Conservation (phyloP, 2,888 invertebrate genomes). For the Branchipolynoe longqiensis region DNA sequence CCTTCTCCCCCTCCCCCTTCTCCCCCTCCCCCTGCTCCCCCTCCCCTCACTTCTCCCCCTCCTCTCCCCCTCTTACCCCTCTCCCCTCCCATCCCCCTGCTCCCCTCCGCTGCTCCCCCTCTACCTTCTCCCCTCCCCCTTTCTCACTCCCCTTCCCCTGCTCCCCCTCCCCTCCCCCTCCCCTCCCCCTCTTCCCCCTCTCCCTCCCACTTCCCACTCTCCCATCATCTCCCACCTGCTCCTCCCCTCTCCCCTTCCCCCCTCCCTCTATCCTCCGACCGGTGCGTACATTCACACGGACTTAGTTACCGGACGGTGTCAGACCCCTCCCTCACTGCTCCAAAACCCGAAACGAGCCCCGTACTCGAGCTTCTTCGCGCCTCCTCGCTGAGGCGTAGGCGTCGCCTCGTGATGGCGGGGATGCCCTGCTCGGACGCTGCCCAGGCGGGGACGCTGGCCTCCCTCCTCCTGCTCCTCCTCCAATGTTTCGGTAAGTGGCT, state of each 20-base stretch:
- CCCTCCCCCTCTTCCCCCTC: background rate
- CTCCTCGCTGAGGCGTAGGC: no score
- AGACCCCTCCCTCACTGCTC: no score
- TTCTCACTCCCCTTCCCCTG: background rate
- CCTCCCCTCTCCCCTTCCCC: background rate
- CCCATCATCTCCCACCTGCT: background rate
- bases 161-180: background rate
- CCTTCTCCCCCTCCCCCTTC: background rate
- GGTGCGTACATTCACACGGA: no score
- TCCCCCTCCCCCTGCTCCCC: background rate
- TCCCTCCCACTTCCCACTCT: background rate
- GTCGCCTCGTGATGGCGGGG: no score
- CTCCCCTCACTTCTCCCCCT: background rate
- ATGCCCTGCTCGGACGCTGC: no score
- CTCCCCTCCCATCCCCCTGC: background rate
- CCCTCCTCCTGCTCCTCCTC: no score
- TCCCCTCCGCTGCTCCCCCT: background rate
- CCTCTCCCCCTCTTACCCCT: background rate
- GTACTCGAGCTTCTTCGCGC: no score
- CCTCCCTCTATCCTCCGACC: background rate
- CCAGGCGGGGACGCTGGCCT: no score
- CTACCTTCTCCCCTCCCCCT: background rate
- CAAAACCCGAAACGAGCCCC: no score
- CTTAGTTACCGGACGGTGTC: no score
- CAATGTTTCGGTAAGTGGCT: no score